Evolutionary conservation across 2,797 vertebrate species (phyloP), one percentile per base, ranked within the genome.

Genomic region (Parotocinclus haroldoi): DNA sequence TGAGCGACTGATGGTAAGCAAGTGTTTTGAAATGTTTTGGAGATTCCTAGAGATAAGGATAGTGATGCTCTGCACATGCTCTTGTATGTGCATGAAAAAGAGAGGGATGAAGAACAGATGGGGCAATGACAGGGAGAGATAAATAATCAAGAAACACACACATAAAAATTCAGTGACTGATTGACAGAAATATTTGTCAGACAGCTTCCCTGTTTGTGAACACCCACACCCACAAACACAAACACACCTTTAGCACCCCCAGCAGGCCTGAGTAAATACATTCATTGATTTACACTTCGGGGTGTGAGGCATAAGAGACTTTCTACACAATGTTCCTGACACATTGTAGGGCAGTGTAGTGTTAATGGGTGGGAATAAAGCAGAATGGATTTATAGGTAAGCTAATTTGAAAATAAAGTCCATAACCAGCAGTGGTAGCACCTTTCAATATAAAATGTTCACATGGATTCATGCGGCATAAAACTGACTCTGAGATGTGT

Each of bases 221-320:
- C 55, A 67, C 64, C 53, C 36, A 69, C 66, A 58, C 50, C 44
- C 59, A 63, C 56, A 66, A 19, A 66, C 44, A 56, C 59, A 16
- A 63, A 61, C 50, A 73, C 51, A 67, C 60, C 50, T 63, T 70
- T 59, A 55, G 46, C 68, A 45, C 62, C 54, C 58, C 64, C 64
- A 55, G 61, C 51, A 66, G 39, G 57, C 14, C 51, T 55, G 44
- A 55, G 17, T 27, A 66, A n/a, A 53, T 51, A 3, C 3, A 16
- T 40, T 53, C 27, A 64, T 12, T 45, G 18, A 54, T 6, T 54
- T 44, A 38, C 9, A 27, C 18, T 16, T 39, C 44, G n/a, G n/a
- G n/a, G n/a, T n/a, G n/a, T n/a, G n/a, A n/a, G n/a, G n/a, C n/a
- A n/a, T n/a, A n/a, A 42, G 1, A 42, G 40, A 42, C 40, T 42